Evolutionary conservation across 2,113 vertebrate genomes (phyloP).

Genomic region (Ondatra zibethicus): DNA sequence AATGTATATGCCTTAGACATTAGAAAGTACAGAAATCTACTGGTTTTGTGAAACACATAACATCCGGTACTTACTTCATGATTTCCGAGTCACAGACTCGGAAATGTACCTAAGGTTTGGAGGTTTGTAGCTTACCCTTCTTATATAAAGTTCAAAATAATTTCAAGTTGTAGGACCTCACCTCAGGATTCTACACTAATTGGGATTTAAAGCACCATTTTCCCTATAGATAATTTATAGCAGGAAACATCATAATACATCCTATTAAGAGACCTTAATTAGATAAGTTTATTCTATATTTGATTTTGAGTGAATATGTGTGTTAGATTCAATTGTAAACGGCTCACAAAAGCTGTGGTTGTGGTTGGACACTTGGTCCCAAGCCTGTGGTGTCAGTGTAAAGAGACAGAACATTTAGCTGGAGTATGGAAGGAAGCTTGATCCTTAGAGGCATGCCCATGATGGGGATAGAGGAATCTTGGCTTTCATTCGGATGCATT

Average conservation of each 20-base stretch:
- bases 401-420: too few species aligned
- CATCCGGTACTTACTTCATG: not conserved
- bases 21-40: not conserved
- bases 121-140: not conserved
- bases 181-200: not conserved
- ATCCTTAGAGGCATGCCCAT: not conserved
- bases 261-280: not conserved
- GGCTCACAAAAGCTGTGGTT: not conserved
- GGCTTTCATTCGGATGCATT: too few species aligned
- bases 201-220: not conserved
- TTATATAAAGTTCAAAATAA: slow-evolving; percentile 22
- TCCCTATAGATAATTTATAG: not conserved
- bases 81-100: not conserved
- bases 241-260: not conserved
- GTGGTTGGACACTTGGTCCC: not conserved
- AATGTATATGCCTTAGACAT: not conserved
- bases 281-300: not conserved
- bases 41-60: not conserved
- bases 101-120: not conserved
- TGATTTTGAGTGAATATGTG: not conserved
- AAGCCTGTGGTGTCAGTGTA: not conserved
- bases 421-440: not conserved
- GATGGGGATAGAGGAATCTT: not conserved
- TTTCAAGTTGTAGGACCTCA: not conserved
- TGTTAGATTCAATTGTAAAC: not conserved